Base-by-base conservation (phyloP, 2,888 invertebrate species). In the Lasioglossum villosulum region DNA sequence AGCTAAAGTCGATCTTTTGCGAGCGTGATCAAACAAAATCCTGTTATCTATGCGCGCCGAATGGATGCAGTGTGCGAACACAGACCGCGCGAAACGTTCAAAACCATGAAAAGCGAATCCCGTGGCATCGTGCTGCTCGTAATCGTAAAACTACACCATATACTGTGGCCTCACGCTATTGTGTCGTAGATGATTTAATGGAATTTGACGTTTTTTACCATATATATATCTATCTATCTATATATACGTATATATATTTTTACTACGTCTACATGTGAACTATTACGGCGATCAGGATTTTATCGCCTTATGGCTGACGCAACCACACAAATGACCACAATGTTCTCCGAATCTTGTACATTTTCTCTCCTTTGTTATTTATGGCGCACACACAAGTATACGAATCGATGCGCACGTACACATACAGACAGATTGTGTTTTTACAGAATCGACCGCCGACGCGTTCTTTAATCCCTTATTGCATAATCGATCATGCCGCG, bases 141-240 rank as follows among this genome's bases (percentile, higher is more conserved):
- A 91, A 92, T 89, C 78, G 83, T 73, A 86, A 88, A 88, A 78
- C 75, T 75, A 83, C 78, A 89, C 83, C 78, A 82, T 82, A 90
- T 90, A 92, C 89, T 92, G 86, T 89, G 89, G 91, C 91, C 91
- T 91, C 89, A 89, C 89, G 92, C 92, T 93, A 88, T 89, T 93
- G 93, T 93, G 92, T 92, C 84, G 92, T 93, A 92, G 92, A 91
- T 90, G 86, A 90, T 89, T 88, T 83, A 88, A 92, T 92, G 92
- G 85, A 89, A 85, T 89, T 88, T 86, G 82, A 71, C 85, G 76
- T 87, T 84, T 86, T 84, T 81, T 86, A 81, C 74, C 80, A 78
- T 70, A 75, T 27, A 42, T 37, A 12, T 39, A 63, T 63, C 27
- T 59, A 27, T 30, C 6, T 56, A 56, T 56, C 63, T 30, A 34